Evolutionary conservation across 2,888 invertebrate species (phyloP).

Genomic region (Chorisops tibialis): DNA sequence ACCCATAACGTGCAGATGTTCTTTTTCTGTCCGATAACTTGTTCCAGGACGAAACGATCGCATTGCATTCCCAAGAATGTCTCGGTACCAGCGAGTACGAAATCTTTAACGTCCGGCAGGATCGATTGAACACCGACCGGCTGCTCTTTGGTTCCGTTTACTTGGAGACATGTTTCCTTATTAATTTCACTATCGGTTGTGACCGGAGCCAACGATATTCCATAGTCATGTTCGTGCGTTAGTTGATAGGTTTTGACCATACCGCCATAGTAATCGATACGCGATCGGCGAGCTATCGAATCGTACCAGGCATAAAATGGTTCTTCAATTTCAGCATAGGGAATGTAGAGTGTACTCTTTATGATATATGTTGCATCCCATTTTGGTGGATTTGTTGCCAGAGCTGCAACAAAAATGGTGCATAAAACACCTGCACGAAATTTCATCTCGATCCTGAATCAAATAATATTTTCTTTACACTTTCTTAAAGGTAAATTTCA

Average conservation of each 20-base stretch:
- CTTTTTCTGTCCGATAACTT: conserved; percentile 70
- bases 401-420: conserved; percentile 35
- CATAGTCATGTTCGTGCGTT: conserved; percentile 56
- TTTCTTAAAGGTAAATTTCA: too few species aligned
- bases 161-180: conserved; percentile 74
- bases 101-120: conserved; percentile 75
- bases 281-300: conserved; percentile 66
- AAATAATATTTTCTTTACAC: background rate
- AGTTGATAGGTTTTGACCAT: conserved; percentile 92
- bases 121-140: conserved; percentile 70
- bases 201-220: conserved; percentile 76
- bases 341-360: conserved; percentile 76
- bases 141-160: conserved; percentile 67
- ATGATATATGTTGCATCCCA: conserved; percentile 73
- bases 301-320: conserved; percentile 91
- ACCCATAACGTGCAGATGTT: conserved; percentile 91
- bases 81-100: conserved; percentile 66
- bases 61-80: conserved; percentile 67
- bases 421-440: conserved; percentile 16
- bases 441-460: background rate
- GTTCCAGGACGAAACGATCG: conserved; percentile 73
- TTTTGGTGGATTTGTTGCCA: conserved; percentile 55
- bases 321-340: conserved; percentile 90
- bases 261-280: conserved; percentile 93
- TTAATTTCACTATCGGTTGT: conserved; percentile 72